Evolutionary conservation across 1,140 invertebrate species (phyloP).

Genomic region (Ceratitis capitata): DNA sequence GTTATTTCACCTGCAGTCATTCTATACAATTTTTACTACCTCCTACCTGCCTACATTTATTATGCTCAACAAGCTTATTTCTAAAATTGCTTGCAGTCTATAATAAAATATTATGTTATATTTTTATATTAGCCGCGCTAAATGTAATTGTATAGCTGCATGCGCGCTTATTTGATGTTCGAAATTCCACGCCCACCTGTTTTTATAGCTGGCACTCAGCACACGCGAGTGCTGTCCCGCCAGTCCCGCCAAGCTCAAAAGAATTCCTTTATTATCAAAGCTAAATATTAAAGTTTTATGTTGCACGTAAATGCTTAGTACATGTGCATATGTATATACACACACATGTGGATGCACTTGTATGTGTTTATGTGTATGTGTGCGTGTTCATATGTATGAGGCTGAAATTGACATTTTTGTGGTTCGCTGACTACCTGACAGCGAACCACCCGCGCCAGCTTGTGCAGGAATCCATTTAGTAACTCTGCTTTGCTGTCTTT

Average conservation of each 20-base stretch:
- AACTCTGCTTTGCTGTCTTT: neutral
- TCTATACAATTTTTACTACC: neutral
- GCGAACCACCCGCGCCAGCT: neutral
- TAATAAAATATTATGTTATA: conserved; percentile 43
- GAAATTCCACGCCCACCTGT: neutral
- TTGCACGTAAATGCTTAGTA: neutral
- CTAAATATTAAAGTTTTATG: neutral
- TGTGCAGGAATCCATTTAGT: neutral
- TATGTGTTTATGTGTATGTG: neutral
- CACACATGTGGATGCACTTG: neutral
- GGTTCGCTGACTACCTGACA: neutral
- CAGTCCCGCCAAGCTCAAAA: no score
- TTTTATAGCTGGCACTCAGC: no score
- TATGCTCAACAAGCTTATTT: neutral
- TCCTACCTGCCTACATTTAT: neutral
- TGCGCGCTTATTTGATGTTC: conserved; percentile 1
- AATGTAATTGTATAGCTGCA: conserved; percentile 40
- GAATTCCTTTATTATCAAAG: no score
- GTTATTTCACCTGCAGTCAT: neutral
- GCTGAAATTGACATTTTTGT: neutral
- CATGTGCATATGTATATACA: neutral
- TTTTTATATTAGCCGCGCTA: conserved; percentile 43
- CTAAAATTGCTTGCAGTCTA: neutral
- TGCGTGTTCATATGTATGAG: neutral
- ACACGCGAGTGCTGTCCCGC: no score